Conservation (phyloP, 2,888 invertebrate species). For the Spicauda simplicius region DNA sequence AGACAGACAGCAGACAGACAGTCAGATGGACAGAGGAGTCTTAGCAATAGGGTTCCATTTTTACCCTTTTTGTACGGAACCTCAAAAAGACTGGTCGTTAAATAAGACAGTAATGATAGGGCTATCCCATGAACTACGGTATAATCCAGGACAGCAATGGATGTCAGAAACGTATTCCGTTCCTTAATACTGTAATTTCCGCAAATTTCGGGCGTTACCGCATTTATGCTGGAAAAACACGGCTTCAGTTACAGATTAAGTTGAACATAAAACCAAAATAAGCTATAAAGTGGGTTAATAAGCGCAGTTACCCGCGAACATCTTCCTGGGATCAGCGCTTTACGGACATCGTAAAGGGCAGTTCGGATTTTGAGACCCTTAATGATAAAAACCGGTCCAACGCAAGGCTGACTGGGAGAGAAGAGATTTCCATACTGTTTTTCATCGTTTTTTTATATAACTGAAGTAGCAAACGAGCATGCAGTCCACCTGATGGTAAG, state of each 20-base stretch:
- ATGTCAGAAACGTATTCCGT: background rate
- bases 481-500: too few relatives aligned
- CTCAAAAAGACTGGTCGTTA: too few relatives aligned
- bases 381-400: background rate
- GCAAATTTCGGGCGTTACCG: slow-evolving; percentile 18
- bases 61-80: too few relatives aligned
- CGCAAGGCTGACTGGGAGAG: too few relatives aligned
- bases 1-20: too few relatives aligned
- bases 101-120: background rate
- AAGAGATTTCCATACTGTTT: too few relatives aligned
- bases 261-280: slow-evolving; percentile 59
- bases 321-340: slow-evolving; percentile 64
- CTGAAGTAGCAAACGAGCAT: too few relatives aligned
- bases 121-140: background rate
- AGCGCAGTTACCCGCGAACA: slow-evolving; percentile 58
- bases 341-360: slow-evolving; percentile 65
- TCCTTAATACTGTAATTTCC: slow-evolving; percentile 19
- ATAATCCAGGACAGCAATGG: background rate
- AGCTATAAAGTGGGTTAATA: slow-evolving; percentile 68
- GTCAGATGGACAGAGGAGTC: too few relatives aligned
- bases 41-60: too few relatives aligned
- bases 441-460: too few relatives aligned
- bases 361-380: slow-evolving; percentile 39
- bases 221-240: slow-evolving; percentile 25
- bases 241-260: slow-evolving; percentile 51